These are phyloP conservation scores for Varroa destructor DNA, from an alignment of 1,140 invertebrate species.

Conservation along the genomic window DNA sequence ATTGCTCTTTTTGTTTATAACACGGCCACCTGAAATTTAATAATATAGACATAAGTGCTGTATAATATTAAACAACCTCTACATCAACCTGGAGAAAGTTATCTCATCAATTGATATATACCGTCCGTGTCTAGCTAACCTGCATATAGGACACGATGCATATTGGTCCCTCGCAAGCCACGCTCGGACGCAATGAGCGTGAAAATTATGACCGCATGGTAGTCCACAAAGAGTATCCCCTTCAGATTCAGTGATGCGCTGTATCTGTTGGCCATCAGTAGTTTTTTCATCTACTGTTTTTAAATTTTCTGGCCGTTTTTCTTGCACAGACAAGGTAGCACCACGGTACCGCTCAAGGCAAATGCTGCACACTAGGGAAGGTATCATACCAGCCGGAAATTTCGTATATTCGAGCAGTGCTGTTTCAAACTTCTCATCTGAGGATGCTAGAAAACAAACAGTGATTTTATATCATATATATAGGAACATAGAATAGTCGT, in stretches of 20 bases:
- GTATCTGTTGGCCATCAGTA: neutral
- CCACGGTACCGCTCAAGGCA: conserved; percentile 16
- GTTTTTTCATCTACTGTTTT: neutral
- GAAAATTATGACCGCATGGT: conserved; percentile 16
- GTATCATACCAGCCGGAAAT: conserved; percentile 16
- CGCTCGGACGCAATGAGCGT: conserved; percentile 10
- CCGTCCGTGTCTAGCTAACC: neutral
- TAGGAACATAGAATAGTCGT: neutral
- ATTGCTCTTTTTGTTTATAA: conserved; percentile 3
- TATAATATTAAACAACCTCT: neutral
- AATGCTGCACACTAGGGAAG: conserved; percentile 18
- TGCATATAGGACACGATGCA: conserved; percentile 17
- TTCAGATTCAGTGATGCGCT: neutral
- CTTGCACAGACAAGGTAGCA: neutral
- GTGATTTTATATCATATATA: neutral
- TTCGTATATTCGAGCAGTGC: conserved; percentile 14
- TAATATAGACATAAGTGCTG: neutral
- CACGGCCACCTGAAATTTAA: conserved; percentile 4
- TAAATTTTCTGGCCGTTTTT: neutral
- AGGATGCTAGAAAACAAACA: neutral
- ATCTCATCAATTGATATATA: too few species aligned
- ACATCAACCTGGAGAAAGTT: neutral
- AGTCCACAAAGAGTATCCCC: conserved; percentile 14
- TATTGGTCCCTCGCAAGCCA: conserved; percentile 14
- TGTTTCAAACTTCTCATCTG: conserved; percentile 5